Base-by-base conservation (phyloP, 1,140 invertebrate genomes). In the Centruroides sculpturatus region DNA sequence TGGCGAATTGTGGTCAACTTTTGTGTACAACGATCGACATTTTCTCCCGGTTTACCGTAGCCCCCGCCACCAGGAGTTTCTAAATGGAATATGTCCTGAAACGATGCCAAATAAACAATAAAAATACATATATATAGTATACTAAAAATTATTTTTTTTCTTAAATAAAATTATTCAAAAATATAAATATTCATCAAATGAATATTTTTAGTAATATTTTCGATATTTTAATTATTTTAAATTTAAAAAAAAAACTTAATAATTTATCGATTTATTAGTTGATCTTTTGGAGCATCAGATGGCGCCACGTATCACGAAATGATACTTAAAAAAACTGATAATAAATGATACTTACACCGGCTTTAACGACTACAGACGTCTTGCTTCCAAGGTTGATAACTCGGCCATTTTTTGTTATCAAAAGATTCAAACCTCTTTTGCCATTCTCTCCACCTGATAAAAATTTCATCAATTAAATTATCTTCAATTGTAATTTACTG, bases 381-480 rank as follows among this genome's bases (percentile, higher is more conserved):
- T 98, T 98, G 5, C 84, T 83, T 0, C 89, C 91, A 3, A 98
- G 75, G 75, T 89, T 91, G 63, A 97, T 85, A 12, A 82, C 75
- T 60, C 83, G 78, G 36, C 63, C 66, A 66, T 72, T 72, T 3
- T 72, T 74, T 63, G 83, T 82, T 55, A 81, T 74, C 61, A 98
- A 75, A 5, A 88, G 76, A 76, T 98, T 97, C 55, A 81, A 71
- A 4, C 93, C 94, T 68, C 81, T 75, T 63, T 80, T 76, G 1
- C 88, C 93, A 3, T 82, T 71, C 53, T 79, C 72, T 4, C 93
- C 93, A 61, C 91, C 87, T 86, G 70, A 41, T 23, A 41, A 41
- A 41, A 41, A 41, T 41, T 41, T 8, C 41, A 41, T 41, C 5
- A 41, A 41, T 41, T 41, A 41, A 41, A 41, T 8, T 6, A 41